Base-by-base conservation (phyloP, 2,888 invertebrate genomes). In the Holacanthella duospinosa region DNA sequence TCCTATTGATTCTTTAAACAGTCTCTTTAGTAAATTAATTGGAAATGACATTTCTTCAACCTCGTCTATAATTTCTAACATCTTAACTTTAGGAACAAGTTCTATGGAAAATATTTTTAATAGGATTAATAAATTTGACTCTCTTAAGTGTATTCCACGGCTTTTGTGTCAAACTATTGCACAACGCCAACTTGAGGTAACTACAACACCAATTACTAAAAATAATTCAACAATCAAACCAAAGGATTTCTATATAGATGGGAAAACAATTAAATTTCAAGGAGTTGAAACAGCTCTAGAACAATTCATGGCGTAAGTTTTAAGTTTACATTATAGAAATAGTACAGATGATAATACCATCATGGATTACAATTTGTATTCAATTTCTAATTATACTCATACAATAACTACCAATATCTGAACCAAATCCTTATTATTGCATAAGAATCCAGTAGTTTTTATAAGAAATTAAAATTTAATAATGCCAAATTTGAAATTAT, bases 91-190 rank as follows among this genome's bases (percentile, higher is more conserved):
- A 21, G 55, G 55, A 19, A 25, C 28, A 26, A 21, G 55, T 9
- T 55, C 55, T 16, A 55, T 71, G 61, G 69, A 71, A 48, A 64
- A 64, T 27, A 57, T 71, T 55, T 27, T 71, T 6, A 61, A 59
- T 1, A 66, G 64, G 61, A 67, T 71, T 19, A 71, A 66, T 44
- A 64, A 66, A 53, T 71, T 71, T 60, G 71, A 71, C 54, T 59
- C 63, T 24, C 61, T 71, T 4, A 64, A 65, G 58, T 71, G 71
- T 58, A 69, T 71, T 57, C 71, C 71, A 9, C 62, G 68, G 36
- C 26, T 71, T 25, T 58, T 71, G 24, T 71, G 71, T 55, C 71
- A 71, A 65, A 71, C 67, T 61, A 66, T 71, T 43, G 68, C 69
- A 2, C 68, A 65, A 55, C 61, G 68, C 24, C 59, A 62, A 26